These are phyloP conservation scores for Apantesis nais DNA, from an alignment of 2,888 invertebrate genomes.

Conservation along the genomic window DNA sequence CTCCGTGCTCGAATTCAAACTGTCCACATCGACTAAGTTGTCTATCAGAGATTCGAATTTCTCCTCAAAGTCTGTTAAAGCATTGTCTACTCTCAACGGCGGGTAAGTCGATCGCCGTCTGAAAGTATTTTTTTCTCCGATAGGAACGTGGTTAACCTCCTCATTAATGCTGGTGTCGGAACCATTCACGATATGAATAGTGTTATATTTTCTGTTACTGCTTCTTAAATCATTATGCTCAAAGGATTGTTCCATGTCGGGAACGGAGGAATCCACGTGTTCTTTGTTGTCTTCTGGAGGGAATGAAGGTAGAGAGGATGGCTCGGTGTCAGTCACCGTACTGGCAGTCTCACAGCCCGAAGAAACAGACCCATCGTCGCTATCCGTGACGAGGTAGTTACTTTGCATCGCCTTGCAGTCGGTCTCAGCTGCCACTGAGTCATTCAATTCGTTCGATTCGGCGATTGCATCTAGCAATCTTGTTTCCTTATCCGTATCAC, in stretches of 20 bases:
- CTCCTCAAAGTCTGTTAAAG: slow-evolving; percentile 65
- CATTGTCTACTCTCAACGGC: slow-evolving; percentile 66
- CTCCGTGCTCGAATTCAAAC: slow-evolving; percentile 73
- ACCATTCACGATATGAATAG: slow-evolving; percentile 50
- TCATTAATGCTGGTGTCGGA: slow-evolving; percentile 41
- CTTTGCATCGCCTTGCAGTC: slow-evolving; percentile 69
- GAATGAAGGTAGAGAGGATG: slow-evolving; percentile 77
- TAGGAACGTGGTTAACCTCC: slow-evolving; percentile 80
- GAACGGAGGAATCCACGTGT: slow-evolving; percentile 71
- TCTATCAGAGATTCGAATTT: slow-evolving; percentile 79
- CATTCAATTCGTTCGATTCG: slow-evolving; percentile 70
- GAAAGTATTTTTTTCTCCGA: slow-evolving; percentile 79
- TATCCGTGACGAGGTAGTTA: slow-evolving; percentile 87
- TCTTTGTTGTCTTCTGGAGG: slow-evolving; percentile 74
- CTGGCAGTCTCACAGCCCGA: slow-evolving; percentile 93
- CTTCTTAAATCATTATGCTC: slow-evolving; percentile 52
- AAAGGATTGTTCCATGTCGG: slow-evolving; percentile 55
- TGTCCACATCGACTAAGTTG: slow-evolving; percentile 73
- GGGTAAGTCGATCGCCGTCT: slow-evolving; percentile 79
- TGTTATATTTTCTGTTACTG: slow-evolving; percentile 58
- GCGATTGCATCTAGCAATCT: slow-evolving; percentile 68
- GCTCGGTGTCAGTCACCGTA: slow-evolving; percentile 87
- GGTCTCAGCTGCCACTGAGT: slow-evolving; percentile 55
- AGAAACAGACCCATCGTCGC: slow-evolving; percentile 91
- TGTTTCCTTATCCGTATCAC: slow-evolving; percentile 57